Conservation (phyloP, 92 coral and sea anemone species). For the Phenganax marumi region DNA sequence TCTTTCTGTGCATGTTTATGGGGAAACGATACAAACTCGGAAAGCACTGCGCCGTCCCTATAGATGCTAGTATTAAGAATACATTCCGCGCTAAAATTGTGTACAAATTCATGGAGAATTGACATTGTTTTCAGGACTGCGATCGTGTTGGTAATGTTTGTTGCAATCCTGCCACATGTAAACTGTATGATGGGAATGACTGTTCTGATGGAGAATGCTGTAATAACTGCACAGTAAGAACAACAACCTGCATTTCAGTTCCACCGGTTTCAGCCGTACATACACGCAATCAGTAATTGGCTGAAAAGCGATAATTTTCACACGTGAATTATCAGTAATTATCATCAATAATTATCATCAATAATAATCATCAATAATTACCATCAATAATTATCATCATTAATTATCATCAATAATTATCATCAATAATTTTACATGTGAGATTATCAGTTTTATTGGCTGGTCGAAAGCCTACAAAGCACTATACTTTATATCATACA, state of each 20-base stretch:
- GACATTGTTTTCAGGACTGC: slow-evolving; percentile 46
- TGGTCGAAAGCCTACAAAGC: too few relatives aligned
- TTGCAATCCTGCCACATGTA: slow-evolving; percentile 58
- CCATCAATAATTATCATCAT: too few relatives aligned
- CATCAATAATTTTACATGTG: too few relatives aligned
- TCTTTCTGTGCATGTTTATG: too few relatives aligned
- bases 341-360: too few relatives aligned
- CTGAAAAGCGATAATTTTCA: background rate
- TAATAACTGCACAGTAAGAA: slow-evolving; percentile 45
- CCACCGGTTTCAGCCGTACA: background rate
- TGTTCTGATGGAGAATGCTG: slow-evolving; percentile 65
- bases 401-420: too few relatives aligned
- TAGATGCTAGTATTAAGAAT: background rate
- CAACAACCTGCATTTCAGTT: too few relatives aligned
- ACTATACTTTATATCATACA: too few relatives aligned
- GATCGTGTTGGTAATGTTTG: slow-evolving; percentile 47
- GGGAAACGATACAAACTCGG: too few relatives aligned
- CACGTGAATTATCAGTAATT: background rate
- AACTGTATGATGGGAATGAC: slow-evolving; percentile 44
- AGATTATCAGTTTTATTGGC: too few relatives aligned
- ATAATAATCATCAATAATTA: too few relatives aligned
- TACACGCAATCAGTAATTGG: background rate
- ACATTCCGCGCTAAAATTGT: background rate
- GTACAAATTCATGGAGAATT: too few relatives aligned
- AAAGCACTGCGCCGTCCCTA: background rate